Percentiles rank a stretch among this genome's conserved stretches.
Evolutionary conservation across 1,140 invertebrate species (phyloP).

Genomic region (Lethocerus indicus): DNA sequence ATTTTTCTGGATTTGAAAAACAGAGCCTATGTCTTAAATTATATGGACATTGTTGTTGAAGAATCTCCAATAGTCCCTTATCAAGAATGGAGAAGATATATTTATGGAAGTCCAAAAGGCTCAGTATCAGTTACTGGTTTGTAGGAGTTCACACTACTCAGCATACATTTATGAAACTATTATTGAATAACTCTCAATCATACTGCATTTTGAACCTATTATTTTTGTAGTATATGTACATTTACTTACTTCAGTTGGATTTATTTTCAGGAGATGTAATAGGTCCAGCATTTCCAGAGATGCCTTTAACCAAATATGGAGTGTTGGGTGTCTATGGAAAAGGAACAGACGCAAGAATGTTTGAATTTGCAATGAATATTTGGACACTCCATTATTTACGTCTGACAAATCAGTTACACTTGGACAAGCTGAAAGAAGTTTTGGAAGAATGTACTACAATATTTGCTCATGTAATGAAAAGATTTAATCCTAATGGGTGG

Average conservation of each 20-base stretch:
- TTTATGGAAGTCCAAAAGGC: constrained; percentile 29
- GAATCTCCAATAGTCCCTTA: constrained; percentile 39
- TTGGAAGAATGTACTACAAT: constrained; percentile 29
- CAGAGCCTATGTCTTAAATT: constrained; percentile 32
- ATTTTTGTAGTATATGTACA: not conserved
- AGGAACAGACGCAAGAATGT: constrained; percentile 32
- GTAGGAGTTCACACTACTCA: no score
- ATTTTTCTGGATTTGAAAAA: constrained; percentile 38
- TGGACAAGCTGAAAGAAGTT: constrained; percentile 20
- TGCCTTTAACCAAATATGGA: constrained; percentile 19
- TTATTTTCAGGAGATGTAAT: constrained; percentile 34
- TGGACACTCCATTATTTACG: constrained; percentile 38
- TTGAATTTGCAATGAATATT: constrained; percentile 40
- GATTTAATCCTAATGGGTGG: constrained; percentile 24
- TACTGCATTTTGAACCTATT: not conserved
- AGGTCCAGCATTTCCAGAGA: constrained; percentile 26
- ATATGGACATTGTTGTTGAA: constrained; percentile 37
- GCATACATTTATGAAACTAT: no score
- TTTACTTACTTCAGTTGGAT: constrained; percentile 1
- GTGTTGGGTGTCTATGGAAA: constrained; percentile 22
- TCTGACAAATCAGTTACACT: constrained; percentile 33
- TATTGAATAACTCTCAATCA: not conserved
- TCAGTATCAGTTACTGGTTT: constrained; percentile 32
- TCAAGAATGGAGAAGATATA: constrained; percentile 32
- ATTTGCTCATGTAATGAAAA: constrained; percentile 26